Conservation (phyloP, 2,888 invertebrate species). For the Pristionchus arcanus region DNA sequence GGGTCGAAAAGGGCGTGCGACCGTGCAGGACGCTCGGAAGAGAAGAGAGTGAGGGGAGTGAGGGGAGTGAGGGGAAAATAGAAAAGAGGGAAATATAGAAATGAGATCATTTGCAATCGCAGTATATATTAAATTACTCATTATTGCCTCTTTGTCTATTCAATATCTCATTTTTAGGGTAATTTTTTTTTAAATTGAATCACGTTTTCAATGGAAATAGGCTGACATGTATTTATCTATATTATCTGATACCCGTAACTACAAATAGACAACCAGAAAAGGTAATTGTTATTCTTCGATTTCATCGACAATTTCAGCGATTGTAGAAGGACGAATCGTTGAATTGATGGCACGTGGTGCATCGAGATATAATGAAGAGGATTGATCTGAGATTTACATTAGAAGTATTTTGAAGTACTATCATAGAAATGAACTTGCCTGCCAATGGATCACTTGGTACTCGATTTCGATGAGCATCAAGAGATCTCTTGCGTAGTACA, state of each 20-base stretch:
- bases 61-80: not conserved
- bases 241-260: not conserved
- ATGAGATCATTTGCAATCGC: not conserved
- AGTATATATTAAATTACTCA: not conserved
- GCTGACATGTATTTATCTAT: not conserved
- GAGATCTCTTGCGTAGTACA: not conserved
- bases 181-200: not conserved
- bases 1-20: slow-evolving; percentile 21
- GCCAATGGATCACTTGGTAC: not conserved
- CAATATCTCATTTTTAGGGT: not conserved
- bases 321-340: not conserved
- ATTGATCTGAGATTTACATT: not conserved
- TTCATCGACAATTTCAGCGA: slow-evolving; percentile 14
- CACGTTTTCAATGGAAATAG: not conserved
- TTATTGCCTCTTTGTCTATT: not conserved
- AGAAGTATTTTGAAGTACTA: too few relatives aligned
- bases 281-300: not conserved
- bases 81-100: not conserved
- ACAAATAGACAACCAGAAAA: not conserved
- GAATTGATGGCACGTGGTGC: not conserved
- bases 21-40: not conserved
- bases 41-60: not conserved
- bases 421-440: not conserved
- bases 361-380: slow-evolving; percentile 8
- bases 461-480: not conserved